Evolutionary conservation across 2,797 vertebrate genomes (phyloP).

Genomic region (Lindbergichthys nudifrons): DNA sequence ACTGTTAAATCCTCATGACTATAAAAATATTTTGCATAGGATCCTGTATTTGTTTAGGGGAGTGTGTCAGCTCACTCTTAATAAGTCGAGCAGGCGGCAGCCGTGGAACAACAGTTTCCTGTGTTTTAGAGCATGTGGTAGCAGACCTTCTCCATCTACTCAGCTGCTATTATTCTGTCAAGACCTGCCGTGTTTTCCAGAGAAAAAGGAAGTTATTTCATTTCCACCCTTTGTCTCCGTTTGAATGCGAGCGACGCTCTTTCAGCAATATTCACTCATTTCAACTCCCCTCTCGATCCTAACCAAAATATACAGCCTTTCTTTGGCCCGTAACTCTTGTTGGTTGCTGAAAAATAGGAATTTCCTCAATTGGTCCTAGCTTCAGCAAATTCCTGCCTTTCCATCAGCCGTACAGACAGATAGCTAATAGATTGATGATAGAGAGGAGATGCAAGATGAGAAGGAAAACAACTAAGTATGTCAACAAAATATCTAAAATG

Average conservation of each 20-base stretch:
- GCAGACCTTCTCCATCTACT: conserved; percentile 85
- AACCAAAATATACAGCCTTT: conserved; percentile 98
- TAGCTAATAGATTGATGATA: conserved; percentile 80
- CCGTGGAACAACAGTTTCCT: conserved; percentile 90
- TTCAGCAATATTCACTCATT: conserved; percentile 98
- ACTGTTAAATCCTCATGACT: conserved; percentile 12
- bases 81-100: conserved; percentile 86
- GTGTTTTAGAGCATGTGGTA: conserved; percentile 82
- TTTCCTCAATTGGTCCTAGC: conserved; percentile 98
- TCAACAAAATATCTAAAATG: conserved; percentile 21
- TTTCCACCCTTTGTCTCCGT: conserved; percentile 99
- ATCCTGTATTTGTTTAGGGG: conserved; percentile 61
- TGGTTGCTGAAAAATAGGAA: conserved; percentile 96
- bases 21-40: conserved; percentile 31
- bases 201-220: conserved; percentile 98
- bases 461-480: conserved; percentile 12
- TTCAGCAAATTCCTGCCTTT: conserved; percentile 89
- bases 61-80: conserved; percentile 84
- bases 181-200: conserved; percentile 90
- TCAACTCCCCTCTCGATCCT: conserved; percentile 92
- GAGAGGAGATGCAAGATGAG: conserved; percentile 22
- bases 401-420: conserved; percentile 87
- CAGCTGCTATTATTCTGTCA: conserved; percentile 96
- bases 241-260: conserved; percentile 97
- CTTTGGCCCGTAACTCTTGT: conserved; percentile 91